A percentile compares a stretch with the other conserved stretches of the same genome.
These are phyloP conservation scores for Geodia barretti DNA, from an alignment of 37 sponge, comb jelly and placozoan species.

Conservation along the genomic window DNA sequence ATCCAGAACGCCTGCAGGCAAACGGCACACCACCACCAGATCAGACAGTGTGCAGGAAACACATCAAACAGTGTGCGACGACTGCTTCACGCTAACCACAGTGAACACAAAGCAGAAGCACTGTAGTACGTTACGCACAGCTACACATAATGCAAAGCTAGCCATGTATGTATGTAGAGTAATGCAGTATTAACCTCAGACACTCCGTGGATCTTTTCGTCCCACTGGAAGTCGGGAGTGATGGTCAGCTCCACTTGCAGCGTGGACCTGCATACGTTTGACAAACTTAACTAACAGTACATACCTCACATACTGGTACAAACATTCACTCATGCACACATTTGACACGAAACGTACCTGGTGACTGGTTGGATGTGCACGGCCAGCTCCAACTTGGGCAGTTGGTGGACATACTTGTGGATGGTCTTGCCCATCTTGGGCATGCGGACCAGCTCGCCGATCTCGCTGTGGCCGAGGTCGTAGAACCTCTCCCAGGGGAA, in stretches of 20 bases:
- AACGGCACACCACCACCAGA: too few relatives aligned
- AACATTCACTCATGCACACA: background rate
- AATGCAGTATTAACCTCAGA: too few relatives aligned
- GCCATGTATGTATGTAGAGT: background rate
- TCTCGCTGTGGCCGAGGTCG: constrained; percentile 91
- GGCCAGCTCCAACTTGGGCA: constrained; percentile 95
- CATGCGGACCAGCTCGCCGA: constrained; percentile 96
- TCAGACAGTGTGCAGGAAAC: too few relatives aligned
- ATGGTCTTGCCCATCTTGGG: constrained; percentile 98
- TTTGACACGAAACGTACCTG: constrained; percentile 65
- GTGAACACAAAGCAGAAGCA: too few relatives aligned
- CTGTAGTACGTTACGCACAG: too few relatives aligned
- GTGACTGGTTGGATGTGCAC: constrained; percentile 99
- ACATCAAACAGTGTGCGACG: too few relatives aligned
- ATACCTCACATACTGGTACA: background rate
- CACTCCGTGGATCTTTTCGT: constrained; percentile 94
- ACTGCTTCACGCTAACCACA: too few relatives aligned
- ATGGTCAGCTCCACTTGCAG: constrained; percentile 97
- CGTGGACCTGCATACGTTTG: constrained; percentile 85
- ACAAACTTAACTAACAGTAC: background rate
- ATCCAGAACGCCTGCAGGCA: constrained; percentile 99
- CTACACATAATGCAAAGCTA: background rate
- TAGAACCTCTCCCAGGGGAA: constrained; percentile 96
- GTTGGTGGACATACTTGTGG: constrained; percentile 94
- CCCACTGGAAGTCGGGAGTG: constrained; percentile 99